Conservation (phyloP, 2,113 vertebrate species). For the Halcyon malimbica region DNA sequence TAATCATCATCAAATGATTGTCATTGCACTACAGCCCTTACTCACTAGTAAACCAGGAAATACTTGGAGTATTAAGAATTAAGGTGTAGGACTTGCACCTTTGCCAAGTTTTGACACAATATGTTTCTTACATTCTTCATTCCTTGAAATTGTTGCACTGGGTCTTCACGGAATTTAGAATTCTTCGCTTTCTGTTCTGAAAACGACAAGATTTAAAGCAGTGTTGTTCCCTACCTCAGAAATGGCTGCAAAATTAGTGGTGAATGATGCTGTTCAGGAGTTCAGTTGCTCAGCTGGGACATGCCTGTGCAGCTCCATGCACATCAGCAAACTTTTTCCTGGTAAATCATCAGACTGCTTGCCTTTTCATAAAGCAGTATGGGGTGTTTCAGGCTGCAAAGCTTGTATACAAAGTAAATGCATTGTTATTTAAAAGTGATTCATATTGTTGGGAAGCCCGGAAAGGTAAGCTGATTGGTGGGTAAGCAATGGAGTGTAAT, state of each 20-base stretch:
- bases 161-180: not conserved
- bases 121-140: not conserved
- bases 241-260: not conserved
- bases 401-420: slow-evolving; percentile 28
- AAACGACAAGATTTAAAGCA: not conserved
- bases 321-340: not conserved
- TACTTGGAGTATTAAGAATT: not conserved
- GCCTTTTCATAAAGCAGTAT: not conserved
- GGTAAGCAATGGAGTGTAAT: slow-evolving; percentile 33
- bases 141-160: not conserved
- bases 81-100: not conserved
- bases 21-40: not conserved
- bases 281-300: not conserved
- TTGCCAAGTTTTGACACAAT: not conserved
- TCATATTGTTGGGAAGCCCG: not conserved
- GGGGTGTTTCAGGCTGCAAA: not conserved
- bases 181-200: not conserved
- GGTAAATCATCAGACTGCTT: not conserved
- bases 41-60: not conserved
- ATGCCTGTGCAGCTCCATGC: not conserved
- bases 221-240: not conserved
- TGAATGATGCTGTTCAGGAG: not conserved
- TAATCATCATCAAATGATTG: not conserved
- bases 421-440: slow-evolving; percentile 54
- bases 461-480: slow-evolving; percentile 32